Evolutionary conservation across 2,888 invertebrate species (phyloP).

Genomic region (Stegana nigrithorax): DNA sequence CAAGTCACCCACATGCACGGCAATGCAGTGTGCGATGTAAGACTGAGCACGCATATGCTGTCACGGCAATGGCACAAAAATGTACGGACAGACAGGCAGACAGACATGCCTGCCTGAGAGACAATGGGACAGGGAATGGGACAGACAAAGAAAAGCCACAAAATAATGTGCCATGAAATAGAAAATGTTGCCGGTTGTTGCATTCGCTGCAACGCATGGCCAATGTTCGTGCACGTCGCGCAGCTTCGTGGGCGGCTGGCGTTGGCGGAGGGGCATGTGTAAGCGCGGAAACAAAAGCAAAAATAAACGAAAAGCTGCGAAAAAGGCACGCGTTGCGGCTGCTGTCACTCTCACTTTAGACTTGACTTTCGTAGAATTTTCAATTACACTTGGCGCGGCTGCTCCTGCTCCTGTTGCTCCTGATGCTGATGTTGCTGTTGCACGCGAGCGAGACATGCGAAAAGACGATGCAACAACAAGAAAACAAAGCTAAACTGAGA

Average conservation of each 20-base stretch:
- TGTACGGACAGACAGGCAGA: constrained; percentile 21
- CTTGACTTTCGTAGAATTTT: constrained; percentile 61
- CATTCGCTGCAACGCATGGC: constrained; percentile 25
- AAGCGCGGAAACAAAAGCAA: no score
- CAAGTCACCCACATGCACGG: not conserved
- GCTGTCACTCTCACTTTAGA: constrained; percentile 61
- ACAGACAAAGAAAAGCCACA: constrained; percentile 56
- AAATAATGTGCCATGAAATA: constrained; percentile 65
- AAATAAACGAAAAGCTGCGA: no score
- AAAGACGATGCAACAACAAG: not conserved
- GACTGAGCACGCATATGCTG: not conserved
- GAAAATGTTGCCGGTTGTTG: constrained; percentile 48
- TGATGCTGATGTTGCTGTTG: not conserved
- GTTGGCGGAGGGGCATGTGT: no score
- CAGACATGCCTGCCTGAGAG: no score
- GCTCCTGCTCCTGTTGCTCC: not conserved
- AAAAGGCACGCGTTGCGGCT: constrained; percentile 24
- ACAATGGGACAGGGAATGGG: not conserved
- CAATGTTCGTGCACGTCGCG: not conserved
- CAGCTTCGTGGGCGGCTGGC: not conserved
- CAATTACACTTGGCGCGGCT: constrained; percentile 50
- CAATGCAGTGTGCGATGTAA: not conserved
- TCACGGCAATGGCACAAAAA: constrained; percentile 28
- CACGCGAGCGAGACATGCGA: not conserved
- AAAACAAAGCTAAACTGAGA: constrained; percentile 45